phyloP scores from a whole-genome alignment of 2,888 invertebrate species.

The Troides helena region DNA sequence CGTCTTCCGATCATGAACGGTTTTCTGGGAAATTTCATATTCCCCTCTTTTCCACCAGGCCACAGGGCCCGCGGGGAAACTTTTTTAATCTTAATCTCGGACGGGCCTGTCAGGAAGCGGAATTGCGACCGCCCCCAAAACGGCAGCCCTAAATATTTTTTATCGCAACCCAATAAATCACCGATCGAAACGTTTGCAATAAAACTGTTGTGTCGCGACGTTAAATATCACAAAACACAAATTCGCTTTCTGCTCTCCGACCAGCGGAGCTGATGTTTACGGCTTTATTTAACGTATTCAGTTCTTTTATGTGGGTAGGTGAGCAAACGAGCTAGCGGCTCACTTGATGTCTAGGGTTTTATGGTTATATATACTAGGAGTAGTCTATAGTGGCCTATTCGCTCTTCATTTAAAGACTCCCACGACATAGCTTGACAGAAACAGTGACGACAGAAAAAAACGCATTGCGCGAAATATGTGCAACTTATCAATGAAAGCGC shows the following conservation, averaged over 20 bases:
- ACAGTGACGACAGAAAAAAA: too few relatives aligned
- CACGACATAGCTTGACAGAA: too few relatives aligned
- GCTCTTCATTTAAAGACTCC: too few relatives aligned
- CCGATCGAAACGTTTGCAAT: conserved; percentile 37
- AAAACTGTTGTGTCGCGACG: conserved; percentile 32
- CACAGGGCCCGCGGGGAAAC: conserved; percentile 55
- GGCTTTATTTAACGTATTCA: neutral
- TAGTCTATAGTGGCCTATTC: too few relatives aligned
- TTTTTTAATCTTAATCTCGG: conserved; percentile 70
- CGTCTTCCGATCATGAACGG: conserved; percentile 58
- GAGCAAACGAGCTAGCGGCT: too few relatives aligned
- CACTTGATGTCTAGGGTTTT: too few relatives aligned
- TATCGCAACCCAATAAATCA: conserved; percentile 44
- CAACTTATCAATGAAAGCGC: too few relatives aligned
- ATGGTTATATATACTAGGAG: too few relatives aligned
- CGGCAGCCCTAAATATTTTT: conserved; percentile 47
- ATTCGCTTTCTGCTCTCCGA: conserved; percentile 13
- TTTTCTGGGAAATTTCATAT: conserved; percentile 65
- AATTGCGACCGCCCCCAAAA: conserved; percentile 58
- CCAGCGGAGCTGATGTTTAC: conserved; percentile 16
- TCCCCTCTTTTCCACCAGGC: conserved; percentile 50
- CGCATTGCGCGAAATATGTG: too few relatives aligned
- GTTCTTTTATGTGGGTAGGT: too few relatives aligned
- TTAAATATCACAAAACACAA: conserved; percentile 25
- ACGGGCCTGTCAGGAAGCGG: conserved; percentile 52